Evolutionary conservation across 2,888 invertebrate species (phyloP).

Genomic region (Tiphia femorata): DNA sequence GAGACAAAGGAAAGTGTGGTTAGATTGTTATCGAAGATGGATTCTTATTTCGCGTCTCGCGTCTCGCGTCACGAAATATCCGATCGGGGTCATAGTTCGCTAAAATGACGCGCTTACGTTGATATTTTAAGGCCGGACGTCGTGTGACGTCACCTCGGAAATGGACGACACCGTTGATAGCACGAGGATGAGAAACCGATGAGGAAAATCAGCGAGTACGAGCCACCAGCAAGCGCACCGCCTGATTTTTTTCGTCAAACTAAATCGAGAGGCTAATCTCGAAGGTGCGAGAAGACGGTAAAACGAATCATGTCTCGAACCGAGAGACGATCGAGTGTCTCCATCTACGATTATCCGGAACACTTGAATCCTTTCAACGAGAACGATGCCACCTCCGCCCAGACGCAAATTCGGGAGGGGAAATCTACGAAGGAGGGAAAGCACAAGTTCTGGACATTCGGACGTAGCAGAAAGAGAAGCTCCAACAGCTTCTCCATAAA

Average conservation of each 20-base stretch:
- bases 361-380: slow-evolving; percentile 83
- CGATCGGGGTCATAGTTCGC: no score
- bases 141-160: no score
- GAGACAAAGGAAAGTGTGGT: no score
- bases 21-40: no score
- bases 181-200: not conserved
- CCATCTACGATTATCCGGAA: slow-evolving; percentile 81
- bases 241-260: not conserved
- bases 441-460: slow-evolving; percentile 63
- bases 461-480: slow-evolving; percentile 71
- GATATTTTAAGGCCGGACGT: no score
- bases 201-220: not conserved
- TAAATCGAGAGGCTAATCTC: not conserved
- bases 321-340: slow-evolving; percentile 71
- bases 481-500: slow-evolving; percentile 74
- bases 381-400: slow-evolving; percentile 60
- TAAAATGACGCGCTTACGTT: no score
- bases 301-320: slow-evolving; percentile 59
- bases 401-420: slow-evolving; percentile 35
- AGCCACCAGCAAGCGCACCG: not conserved
- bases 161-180: no score
- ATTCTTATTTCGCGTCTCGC: no score
- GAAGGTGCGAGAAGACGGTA: not conserved
- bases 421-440: slow-evolving; percentile 55
- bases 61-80: no score